Evolutionary conservation across 2,797 vertebrate genomes (phyloP).

Genomic region (Darevskia mixta): DNA sequence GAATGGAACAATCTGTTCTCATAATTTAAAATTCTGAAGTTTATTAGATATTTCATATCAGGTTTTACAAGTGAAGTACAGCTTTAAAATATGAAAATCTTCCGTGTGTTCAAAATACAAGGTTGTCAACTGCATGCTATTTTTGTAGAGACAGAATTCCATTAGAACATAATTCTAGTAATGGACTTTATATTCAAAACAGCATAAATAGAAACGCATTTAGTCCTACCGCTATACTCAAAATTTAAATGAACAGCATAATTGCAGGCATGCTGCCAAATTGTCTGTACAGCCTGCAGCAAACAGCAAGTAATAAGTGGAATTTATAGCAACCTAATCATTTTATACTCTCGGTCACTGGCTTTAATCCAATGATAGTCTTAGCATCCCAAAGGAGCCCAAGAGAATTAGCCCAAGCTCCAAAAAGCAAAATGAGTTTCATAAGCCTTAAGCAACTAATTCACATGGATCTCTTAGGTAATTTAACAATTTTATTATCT

Average conservation of each 20-base stretch:
- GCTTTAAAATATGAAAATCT: conserved; percentile 2
- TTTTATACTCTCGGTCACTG: conserved; percentile 12
- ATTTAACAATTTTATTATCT: conserved; percentile 10
- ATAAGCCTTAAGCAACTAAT: not conserved
- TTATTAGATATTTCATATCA: not conserved
- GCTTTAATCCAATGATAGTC: conserved; percentile 33
- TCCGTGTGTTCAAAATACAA: not conserved
- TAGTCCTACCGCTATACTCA: conserved; percentile 1
- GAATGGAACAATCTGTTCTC: not conserved
- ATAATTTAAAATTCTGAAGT: conserved; percentile 1
- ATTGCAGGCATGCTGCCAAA: conserved; percentile 32
- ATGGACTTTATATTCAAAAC: conserved; percentile 17
- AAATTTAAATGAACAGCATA: conserved; percentile 35
- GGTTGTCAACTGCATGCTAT: not conserved
- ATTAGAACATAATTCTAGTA: not conserved
- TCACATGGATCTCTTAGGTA: not conserved
- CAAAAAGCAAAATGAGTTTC: conserved; percentile 15
- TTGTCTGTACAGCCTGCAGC: conserved; percentile 24
- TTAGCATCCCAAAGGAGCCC: not conserved
- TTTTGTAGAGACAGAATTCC: conserved; percentile 20
- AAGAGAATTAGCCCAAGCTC: conserved; percentile 7
- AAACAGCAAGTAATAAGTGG: conserved; percentile 25
- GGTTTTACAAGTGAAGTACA: not conserved
- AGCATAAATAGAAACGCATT: conserved; percentile 9
- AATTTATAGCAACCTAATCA: conserved; percentile 34